Evolutionary conservation across 2,797 vertebrate species (phyloP), one percentile per base, ranked within the genome.

Genomic region (Prunella strophiata): DNA sequence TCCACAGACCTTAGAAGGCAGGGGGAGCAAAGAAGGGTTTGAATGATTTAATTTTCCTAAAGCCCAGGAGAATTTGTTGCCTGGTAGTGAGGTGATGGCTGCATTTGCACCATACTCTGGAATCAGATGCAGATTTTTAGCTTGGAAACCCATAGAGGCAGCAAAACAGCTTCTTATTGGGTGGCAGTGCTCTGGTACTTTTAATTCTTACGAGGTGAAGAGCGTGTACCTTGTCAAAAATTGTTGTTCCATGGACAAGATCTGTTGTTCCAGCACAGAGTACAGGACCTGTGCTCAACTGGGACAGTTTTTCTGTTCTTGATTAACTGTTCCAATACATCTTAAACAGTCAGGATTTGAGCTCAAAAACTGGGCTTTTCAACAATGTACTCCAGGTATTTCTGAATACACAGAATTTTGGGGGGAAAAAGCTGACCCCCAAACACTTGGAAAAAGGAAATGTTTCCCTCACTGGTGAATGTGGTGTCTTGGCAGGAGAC

Each of bases 401-500:
- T 83, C 54, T 36, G 34, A 71, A 57, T 0, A 0, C 52, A 47
- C 6, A 36, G 50, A 77, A 40, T 58, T 59, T 78, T 36, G 3
- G 4, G n/a, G n/a, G 4, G 7, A 7, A 17, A 30, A 70, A 36
- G 21, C 29, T 89, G 26, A 26, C 4, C 5, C 21, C 13, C 6
- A 50, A 9, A 9, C 51, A 27, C 32, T 67, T 70, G 10, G 1
- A 8, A 59, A 34, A 68, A 47, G 13, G 20, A 13, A 27, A 8
- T 51, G 16, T 48, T 78, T 82, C 36, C 6, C 23, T 79, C 29
- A 63, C 26, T 80, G 42, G 19, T 45, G 48, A 74, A 55, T 72
- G 3, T 36, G 84, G 26, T 90, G 17, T 96, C 98, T 95, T 95
- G 76, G 62, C 91, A 98, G 99, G 99, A 83, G 98, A 99, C 92